Evolutionary conservation across 2,797 vertebrate genomes (phyloP).

Genomic region (Pangasius macronema): DNA sequence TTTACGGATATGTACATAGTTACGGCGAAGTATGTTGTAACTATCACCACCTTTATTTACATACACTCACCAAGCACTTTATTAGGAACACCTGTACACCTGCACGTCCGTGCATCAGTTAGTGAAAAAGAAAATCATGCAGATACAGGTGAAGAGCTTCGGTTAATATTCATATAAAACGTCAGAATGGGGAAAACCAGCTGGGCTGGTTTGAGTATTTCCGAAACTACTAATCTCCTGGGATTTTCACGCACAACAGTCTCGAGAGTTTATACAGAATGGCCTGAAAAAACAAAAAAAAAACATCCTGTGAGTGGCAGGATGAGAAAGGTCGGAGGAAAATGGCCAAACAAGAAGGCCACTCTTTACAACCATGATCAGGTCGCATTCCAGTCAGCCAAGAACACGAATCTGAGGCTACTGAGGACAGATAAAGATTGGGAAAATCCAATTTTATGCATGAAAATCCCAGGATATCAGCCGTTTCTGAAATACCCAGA

Average conservation of each 20-base stretch:
- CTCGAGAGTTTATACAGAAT: neutral
- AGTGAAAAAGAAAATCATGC: neutral
- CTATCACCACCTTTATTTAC: neutral
- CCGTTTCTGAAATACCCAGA: neutral
- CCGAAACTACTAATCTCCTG: too few relatives aligned
- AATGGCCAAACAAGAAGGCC: neutral
- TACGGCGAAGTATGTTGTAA: neutral
- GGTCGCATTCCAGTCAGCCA: neutral
- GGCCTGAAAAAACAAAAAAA: neutral
- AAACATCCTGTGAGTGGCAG: neutral
- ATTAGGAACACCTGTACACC: neutral
- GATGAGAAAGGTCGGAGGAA: neutral
- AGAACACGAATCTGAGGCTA: neutral
- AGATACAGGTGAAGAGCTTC: neutral
- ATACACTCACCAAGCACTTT: neutral
- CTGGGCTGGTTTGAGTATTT: slow-evolving; percentile 11
- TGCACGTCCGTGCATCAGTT: neutral
- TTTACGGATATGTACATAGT: neutral
- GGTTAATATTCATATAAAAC: neutral
- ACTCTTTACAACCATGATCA: neutral
- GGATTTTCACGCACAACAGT: neutral
- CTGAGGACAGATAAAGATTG: neutral
- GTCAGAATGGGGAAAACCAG: neutral
- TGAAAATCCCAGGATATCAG: neutral
- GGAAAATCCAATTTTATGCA: neutral